A percentile compares a stretch with the other conserved stretches of the same genome.
Evolutionary conservation across 2,888 invertebrate genomes (phyloP).

Genomic region (Coelopa pilipes): DNA sequence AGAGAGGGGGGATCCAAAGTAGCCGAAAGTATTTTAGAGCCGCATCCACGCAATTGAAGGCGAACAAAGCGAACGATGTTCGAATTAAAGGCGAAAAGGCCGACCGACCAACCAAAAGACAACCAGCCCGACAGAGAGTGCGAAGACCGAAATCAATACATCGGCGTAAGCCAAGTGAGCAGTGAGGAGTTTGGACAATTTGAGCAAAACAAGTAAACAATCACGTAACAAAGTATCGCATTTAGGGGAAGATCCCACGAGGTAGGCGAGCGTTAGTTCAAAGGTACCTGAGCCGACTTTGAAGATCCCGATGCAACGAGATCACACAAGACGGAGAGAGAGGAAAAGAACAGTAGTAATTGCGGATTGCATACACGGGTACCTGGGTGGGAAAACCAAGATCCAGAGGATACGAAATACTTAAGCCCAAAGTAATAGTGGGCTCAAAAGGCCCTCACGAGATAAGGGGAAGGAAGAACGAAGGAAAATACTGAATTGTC

Average conservation of each 20-base stretch:
- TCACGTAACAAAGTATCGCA: neutral
- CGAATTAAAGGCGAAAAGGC: slow-evolving; percentile 56
- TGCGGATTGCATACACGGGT: neutral
- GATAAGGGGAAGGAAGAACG: neutral
- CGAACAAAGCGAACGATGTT: slow-evolving; percentile 56
- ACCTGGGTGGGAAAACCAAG: slow-evolving; percentile 11
- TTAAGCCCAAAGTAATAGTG: too few species aligned
- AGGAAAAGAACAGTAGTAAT: neutral
- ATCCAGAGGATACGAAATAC: too few species aligned
- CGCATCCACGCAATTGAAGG: slow-evolving; percentile 44
- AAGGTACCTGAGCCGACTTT: slow-evolving; percentile 9
- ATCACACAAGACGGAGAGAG: neutral
- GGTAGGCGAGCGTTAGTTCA: neutral
- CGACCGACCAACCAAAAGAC: slow-evolving; percentile 44
- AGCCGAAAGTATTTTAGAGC: slow-evolving; percentile 19
- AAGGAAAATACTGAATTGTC: neutral
- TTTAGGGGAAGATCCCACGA: slow-evolving; percentile 9
- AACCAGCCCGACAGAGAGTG: slow-evolving; percentile 10
- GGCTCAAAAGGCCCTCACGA: neutral
- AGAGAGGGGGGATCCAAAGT: neutral
- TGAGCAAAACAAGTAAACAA: slow-evolving; percentile 18
- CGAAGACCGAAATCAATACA: neutral
- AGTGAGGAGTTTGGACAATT: neutral
- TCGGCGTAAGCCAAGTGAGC: neutral
- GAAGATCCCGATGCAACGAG: slow-evolving; percentile 8